phyloP scores from a whole-genome alignment of 2,113 vertebrate species.

The Ahaetulla prasina region DNA sequence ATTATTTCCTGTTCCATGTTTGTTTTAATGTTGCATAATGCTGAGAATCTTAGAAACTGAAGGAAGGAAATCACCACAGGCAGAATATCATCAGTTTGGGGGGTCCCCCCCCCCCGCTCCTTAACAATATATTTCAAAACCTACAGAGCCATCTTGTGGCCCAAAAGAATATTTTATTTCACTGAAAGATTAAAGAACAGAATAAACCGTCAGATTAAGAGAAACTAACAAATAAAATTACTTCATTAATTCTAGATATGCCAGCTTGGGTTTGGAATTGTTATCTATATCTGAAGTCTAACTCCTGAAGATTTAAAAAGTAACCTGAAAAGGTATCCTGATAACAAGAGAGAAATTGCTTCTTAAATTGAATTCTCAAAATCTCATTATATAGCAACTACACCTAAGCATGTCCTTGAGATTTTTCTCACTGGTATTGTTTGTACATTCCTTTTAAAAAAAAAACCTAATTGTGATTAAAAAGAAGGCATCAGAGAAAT shows the following conservation, averaged over 20 bases:
- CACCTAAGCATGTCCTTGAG: not conserved
- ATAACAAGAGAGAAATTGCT: not conserved
- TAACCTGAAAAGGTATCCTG: not conserved
- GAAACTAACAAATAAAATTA: not conserved
- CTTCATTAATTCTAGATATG: not conserved
- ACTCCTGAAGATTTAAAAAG: not conserved
- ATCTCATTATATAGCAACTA: not conserved
- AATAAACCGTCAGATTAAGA: not conserved
- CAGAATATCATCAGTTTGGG: not conserved
- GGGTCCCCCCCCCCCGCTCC: too few species aligned
- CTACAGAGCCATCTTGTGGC: conserved; percentile 61
- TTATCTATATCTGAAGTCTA: not conserved
- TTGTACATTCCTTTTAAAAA: not conserved
- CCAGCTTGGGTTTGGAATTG: not conserved
- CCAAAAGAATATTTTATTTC: conserved; percentile 25
- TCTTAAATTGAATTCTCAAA: not conserved
- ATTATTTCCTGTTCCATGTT: not conserved
- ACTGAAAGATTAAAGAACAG: not conserved
- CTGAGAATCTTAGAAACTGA: not conserved
- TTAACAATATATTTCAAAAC: conserved; percentile 21
- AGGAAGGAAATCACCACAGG: not conserved
- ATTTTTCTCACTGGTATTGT: not conserved
- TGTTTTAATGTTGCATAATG: not conserved
- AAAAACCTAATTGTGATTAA: not conserved
- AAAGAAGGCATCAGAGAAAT: not conserved